Base-by-base conservation (phyloP, 2,888 invertebrate species). In the Lycaena phlaeas region DNA sequence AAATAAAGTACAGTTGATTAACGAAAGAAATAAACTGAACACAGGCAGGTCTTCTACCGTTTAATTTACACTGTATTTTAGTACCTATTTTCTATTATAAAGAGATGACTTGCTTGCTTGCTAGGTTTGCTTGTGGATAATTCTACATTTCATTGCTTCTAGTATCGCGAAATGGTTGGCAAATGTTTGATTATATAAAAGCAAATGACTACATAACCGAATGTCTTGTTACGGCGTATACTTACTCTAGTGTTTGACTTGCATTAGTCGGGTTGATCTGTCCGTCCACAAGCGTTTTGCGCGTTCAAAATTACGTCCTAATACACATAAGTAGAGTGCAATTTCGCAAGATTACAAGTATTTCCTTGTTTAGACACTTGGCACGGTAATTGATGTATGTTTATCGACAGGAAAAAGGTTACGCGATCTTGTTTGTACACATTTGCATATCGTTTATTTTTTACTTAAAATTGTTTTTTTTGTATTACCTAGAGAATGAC, bases 261-360 rank as follows among this genome's bases (percentile, higher is more conserved):
- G 31, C 40, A 40, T 40, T 40, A 40, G 40, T 40, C 12, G 22
- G 34, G 40, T 40, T 26, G 40, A 30, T 31, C 40, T 40, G 26
- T 26, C 26, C 11, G 27, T 27, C 26, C 12, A 40, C 40, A 40
- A 14, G 15, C 9, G 17, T 11, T 17, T n/a, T 27, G 17, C 26
- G 22, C 5, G 22, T 27, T 11, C 6, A 15, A 40, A 15, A 22
- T 10, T 11, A 26, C n/a, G 27, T 7, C 31, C 9, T 31, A 31
- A 15, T 31, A 4, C 31, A 25, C 11, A 26, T 15, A 10, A 31
- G 11, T 14, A 10, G 4, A 14, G 31, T 10, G n/a, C 15, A 12
- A 25, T 27, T n/a, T 15, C 10, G 6, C n/a, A n/a, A 9, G 9
- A 29, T n/a, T n/a, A 9, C 11, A 5, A 6, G 3, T 22, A 27